Evolutionary conservation across 1,140 invertebrate genomes (phyloP), one percentile per base, ranked within the genome.

Genomic region (Aphelenchoides avenae): DNA sequence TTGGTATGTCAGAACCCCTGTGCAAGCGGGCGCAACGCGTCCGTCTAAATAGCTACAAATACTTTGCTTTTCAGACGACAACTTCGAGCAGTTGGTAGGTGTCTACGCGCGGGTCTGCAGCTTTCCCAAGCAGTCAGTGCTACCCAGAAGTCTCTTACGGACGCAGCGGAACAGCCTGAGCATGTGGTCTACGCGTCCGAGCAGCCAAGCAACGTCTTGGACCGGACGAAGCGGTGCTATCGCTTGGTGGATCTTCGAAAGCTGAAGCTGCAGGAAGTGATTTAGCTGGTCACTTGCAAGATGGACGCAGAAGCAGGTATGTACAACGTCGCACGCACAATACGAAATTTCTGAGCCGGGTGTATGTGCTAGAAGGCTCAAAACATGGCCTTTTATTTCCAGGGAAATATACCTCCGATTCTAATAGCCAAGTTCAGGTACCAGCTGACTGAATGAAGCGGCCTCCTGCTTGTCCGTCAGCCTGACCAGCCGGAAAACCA

Each of bases 281-380:
- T 80, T 43, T 79, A 80, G 61, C 68, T 81, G 30, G 64, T 73
- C 42, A 79, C 75, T 2, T 80, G 78, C 72, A 79, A 80, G 60
- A 61, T 67, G 24, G 78, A 80, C 66, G 74, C 75, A 27, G 71
- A 80, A n/a, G 22, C 77, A 79, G 71, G 79, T 79, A 24, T 26
- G 47, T n/a, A n/a, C n/a, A n/a, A n/a, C n/a, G n/a, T n/a, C n/a
- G n/a, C n/a, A n/a, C n/a, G n/a, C n/a, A n/a, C n/a, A n/a, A n/a
- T n/a, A n/a, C n/a, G n/a, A n/a, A n/a, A n/a, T n/a, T n/a, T n/a
- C n/a, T n/a, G n/a, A n/a, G n/a, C n/a, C n/a, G n/a, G n/a, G n/a
- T n/a, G n/a, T n/a, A n/a, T n/a, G n/a, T n/a, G n/a, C n/a, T n/a
- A n/a, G n/a, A n/a, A n/a, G n/a, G n/a, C n/a, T n/a, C n/a, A n/a